These are phyloP conservation scores for Holotrichia oblita DNA, from an alignment of 1,140 invertebrate species.

Conservation along the genomic window DNA sequence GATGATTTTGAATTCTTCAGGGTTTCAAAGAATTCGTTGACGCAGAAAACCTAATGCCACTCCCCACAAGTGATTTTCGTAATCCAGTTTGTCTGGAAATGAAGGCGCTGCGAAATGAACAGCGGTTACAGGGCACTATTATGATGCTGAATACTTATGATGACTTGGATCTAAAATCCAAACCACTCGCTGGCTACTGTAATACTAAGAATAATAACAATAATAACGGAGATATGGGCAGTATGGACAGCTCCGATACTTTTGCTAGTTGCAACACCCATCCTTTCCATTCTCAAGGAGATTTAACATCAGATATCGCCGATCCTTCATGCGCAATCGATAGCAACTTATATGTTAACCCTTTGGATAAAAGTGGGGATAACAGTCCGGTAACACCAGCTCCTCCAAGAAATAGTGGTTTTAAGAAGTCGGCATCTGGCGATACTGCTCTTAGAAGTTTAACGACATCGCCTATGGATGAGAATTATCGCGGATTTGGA, in stretches of 20 bases:
- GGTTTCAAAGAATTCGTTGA: constrained; percentile 90
- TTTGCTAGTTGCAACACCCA: constrained; percentile 96
- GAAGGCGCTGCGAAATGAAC: constrained; percentile 68
- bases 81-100: constrained; percentile 84
- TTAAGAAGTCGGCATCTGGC: constrained; percentile 82
- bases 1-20: constrained; percentile 61
- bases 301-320: constrained; percentile 75
- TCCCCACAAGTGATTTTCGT: constrained; percentile 81
- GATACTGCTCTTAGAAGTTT: constrained; percentile 72
- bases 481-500: constrained; percentile 65
- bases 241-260: constrained; percentile 88
- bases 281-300: constrained; percentile 85
- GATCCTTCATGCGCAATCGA: constrained; percentile 64
- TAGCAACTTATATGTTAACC: constrained; percentile 93
- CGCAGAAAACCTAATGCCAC: constrained; percentile 85
- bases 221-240: constrained; percentile 73
- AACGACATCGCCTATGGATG: constrained; percentile 64
- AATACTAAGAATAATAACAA: constrained; percentile 61
- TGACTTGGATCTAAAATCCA: constrained; percentile 60
- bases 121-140: constrained; percentile 44
- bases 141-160: constrained; percentile 60
- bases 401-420: constrained; percentile 59
- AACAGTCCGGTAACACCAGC: constrained; percentile 56
- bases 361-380: constrained; percentile 75
- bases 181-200: constrained; percentile 49